phyloP scores from a whole-genome alignment of 2,888 invertebrate species.

The Phasia obesa region DNA sequence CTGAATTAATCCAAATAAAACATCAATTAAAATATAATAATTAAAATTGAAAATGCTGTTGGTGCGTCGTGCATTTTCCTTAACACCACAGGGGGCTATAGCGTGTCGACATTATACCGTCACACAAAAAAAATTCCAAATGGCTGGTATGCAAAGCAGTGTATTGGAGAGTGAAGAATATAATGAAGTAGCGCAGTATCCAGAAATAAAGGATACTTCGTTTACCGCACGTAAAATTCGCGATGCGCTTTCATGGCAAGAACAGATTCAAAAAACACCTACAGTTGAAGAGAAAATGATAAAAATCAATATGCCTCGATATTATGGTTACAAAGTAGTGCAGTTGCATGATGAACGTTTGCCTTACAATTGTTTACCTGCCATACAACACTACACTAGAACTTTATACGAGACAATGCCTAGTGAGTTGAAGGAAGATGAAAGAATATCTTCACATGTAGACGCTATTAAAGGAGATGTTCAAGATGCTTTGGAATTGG shows the following conservation, averaged over 20 bases:
- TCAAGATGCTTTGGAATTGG: constrained; percentile 77
- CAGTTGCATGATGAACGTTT: constrained; percentile 85
- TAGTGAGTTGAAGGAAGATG: constrained; percentile 69
- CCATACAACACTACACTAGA: constrained; percentile 90
- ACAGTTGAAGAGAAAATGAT: constrained; percentile 93
- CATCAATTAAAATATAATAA: background rate
- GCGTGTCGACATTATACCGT: constrained; percentile 32
- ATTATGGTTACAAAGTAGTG: constrained; percentile 89
- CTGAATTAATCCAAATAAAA: background rate
- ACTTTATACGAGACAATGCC: constrained; percentile 86
- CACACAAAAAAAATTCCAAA: constrained; percentile 19
- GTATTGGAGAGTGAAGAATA: constrained; percentile 72
- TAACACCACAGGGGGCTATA: background rate
- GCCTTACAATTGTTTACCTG: constrained; percentile 87
- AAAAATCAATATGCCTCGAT: constrained; percentile 91
- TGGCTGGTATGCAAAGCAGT: constrained; percentile 20
- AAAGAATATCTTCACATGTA: constrained; percentile 63
- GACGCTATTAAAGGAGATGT: constrained; percentile 75
- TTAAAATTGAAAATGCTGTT: constrained; percentile 68
- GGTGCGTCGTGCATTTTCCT: constrained; percentile 57
- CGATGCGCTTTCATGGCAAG: constrained; percentile 83
- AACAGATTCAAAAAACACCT: constrained; percentile 85
- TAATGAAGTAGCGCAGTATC: constrained; percentile 76
- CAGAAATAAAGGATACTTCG: constrained; percentile 83
- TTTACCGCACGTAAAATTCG: constrained; percentile 83